Conservation (phyloP, 2,113 vertebrate genomes). For the Callocephalon fimbriatum region DNA sequence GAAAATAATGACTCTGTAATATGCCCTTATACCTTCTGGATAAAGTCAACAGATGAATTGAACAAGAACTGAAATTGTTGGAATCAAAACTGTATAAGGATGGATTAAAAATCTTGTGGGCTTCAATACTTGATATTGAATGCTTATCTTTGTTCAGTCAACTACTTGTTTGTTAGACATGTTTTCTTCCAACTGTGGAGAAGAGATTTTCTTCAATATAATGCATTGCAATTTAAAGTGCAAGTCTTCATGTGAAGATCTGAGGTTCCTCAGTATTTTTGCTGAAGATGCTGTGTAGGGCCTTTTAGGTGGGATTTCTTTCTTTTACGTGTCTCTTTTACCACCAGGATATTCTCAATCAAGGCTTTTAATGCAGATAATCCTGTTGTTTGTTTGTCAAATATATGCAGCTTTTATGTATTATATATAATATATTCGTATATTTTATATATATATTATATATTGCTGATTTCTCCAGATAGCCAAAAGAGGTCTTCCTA, state of each 20-base stretch:
- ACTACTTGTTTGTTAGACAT: neutral
- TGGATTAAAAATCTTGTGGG: neutral
- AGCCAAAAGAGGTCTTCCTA: neutral
- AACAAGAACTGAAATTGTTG: neutral
- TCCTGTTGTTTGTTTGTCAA: neutral
- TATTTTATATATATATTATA: neutral
- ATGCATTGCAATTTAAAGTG: neutral
- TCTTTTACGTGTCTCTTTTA: neutral
- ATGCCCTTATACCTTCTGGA: neutral
- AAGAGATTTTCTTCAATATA: neutral
- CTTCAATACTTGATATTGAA: neutral
- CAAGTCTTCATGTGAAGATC: neutral
- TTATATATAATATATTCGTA: neutral
- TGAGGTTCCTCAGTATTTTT: neutral
- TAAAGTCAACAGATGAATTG: neutral
- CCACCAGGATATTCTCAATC: neutral
- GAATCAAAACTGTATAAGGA: neutral
- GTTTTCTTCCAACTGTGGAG: neutral
- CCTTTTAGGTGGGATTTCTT: neutral
- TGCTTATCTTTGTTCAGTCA: neutral
- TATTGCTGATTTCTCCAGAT: neutral
- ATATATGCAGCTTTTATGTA: neutral
- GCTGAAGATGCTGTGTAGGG: neutral
- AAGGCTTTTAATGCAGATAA: neutral
- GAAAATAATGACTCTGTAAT: neutral